These are phyloP conservation scores for Ophraella communa DNA, from an alignment of 2,888 invertebrate species.

Conservation along the genomic window DNA sequence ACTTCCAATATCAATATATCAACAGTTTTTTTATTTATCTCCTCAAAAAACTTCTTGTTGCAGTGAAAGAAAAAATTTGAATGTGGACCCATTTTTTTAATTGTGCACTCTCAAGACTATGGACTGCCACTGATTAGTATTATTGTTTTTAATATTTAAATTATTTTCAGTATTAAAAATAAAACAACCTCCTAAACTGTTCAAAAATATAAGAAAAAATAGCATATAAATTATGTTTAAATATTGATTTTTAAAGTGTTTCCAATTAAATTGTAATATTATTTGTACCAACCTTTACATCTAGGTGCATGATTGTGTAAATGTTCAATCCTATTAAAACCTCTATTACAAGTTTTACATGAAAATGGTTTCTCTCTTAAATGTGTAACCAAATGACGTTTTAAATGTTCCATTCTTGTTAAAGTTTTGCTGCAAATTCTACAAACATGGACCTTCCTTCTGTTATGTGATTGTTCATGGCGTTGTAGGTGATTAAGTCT, in stretches of 20 bases:
- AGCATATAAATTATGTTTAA: neutral
- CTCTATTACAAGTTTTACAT: conserved; percentile 57
- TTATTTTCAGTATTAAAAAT: no score
- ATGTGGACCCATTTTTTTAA: no score
- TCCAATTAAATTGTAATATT: no score
- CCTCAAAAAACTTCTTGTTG: no score
- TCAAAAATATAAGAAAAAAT: neutral
- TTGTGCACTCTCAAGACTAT: no score
- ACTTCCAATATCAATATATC: no score
- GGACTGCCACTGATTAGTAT: no score
- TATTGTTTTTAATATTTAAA: no score
- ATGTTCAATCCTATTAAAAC: conserved; percentile 58
- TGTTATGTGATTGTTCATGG: conserved; percentile 55
- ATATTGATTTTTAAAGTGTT: no score
- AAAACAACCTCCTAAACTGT: no score
- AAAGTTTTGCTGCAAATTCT: conserved; percentile 58
- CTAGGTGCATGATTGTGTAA: conserved; percentile 54
- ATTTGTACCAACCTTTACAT: conserved; percentile 55
- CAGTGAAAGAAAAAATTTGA: no score
- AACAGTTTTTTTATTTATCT: no score
- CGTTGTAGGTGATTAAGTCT: conserved; percentile 55
- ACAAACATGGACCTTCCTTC: conserved; percentile 57
- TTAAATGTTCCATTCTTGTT: conserved; percentile 57
- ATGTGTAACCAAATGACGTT: conserved; percentile 57
- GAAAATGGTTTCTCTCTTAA: conserved; percentile 57